These are phyloP conservation scores for Eurosta solidaginis DNA, from an alignment of 1,140 invertebrate genomes.

Conservation along the genomic window DNA sequence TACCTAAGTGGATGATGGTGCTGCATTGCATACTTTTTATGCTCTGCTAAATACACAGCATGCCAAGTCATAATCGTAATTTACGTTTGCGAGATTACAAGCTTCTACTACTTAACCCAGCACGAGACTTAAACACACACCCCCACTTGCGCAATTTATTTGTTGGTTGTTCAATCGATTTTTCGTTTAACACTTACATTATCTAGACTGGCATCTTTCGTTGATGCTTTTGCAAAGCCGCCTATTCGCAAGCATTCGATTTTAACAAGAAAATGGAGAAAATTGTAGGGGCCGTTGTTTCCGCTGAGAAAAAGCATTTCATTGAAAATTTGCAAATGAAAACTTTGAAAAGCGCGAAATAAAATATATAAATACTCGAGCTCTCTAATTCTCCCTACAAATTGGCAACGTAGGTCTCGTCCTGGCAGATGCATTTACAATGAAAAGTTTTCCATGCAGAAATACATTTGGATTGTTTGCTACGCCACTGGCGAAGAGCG, in stretches of 20 bases:
- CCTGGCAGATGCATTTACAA: no score
- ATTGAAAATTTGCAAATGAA: no score
- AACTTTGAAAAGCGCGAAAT: no score
- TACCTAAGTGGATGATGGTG: background rate
- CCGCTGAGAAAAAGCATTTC: no score
- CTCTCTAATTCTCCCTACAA: no score
- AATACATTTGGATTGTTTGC: no score
- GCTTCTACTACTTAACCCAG: background rate
- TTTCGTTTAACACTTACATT: background rate
- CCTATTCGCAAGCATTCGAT: background rate
- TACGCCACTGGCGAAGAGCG: no score
- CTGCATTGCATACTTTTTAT: background rate
- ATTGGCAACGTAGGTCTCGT: no score
- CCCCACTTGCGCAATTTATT: slow-evolving; percentile 9
- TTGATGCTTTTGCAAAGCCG: background rate
- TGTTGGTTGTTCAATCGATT: background rate
- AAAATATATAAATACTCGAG: no score
- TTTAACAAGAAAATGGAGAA: no score
- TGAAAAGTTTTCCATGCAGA: no score
- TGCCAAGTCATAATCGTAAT: slow-evolving; percentile 19
- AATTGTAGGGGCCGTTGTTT: no score
- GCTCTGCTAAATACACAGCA: background rate
- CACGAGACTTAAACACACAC: background rate
- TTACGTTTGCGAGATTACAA: slow-evolving; percentile 14
- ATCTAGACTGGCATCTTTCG: background rate